Evolutionary conservation across 2,113 vertebrate genomes (phyloP).

Genomic region (Chroicocephalus ridibundus): DNA sequence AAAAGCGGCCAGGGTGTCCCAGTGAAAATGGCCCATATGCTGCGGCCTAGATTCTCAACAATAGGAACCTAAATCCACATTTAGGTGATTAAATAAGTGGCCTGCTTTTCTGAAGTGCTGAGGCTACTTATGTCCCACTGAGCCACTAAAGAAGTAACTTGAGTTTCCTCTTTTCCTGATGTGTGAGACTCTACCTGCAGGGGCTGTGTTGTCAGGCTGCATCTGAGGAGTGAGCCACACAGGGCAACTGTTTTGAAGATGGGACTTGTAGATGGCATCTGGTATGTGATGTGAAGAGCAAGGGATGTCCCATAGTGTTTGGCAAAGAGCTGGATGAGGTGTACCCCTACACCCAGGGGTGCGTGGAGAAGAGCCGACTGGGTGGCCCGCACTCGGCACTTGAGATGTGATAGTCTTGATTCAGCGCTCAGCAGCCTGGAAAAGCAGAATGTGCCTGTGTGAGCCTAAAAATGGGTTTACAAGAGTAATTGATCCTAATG

Average conservation of each 20-base stretch:
- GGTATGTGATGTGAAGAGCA: background rate
- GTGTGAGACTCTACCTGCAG: background rate
- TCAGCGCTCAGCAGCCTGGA: background rate
- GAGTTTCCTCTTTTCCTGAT: background rate
- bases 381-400: fast-evolving
- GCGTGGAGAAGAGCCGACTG: background rate
- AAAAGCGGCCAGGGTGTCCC: background rate
- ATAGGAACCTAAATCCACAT: slow-evolving; percentile 1
- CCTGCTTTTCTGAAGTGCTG: slow-evolving; percentile 10
- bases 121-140: background rate
- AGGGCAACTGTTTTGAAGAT: background rate
- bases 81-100: slow-evolving; percentile 23
- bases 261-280: background rate
- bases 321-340: background rate
- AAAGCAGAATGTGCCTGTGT: background rate
- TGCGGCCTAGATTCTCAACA: slow-evolving; percentile 25
- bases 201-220: background rate
- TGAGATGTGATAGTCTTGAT: fast-evolving
- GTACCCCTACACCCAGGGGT: background rate
- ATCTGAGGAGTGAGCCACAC: background rate
- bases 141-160: background rate
- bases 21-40: slow-evolving; percentile 5
- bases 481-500: background rate
- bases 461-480: background rate
- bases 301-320: background rate